Base-by-base conservation (phyloP, 2,113 vertebrate genomes). In the Anhinga rufa region DNA sequence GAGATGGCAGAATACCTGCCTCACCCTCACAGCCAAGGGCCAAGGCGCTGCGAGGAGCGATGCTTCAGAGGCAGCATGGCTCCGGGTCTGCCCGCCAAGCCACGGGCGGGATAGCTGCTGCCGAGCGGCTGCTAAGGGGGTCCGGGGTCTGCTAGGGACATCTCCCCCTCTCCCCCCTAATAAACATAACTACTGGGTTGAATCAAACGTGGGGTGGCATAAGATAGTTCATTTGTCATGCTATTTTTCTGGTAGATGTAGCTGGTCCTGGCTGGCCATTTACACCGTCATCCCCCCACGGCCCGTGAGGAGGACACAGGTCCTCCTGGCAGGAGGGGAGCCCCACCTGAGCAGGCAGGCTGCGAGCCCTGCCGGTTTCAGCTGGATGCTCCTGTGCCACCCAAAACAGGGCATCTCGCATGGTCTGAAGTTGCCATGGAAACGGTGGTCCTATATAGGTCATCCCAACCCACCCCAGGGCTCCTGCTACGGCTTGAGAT, bases 1-100 rank as follows among this genome's bases (percentile, higher is more conserved):
- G 68, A 38, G 22, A 22, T 5, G 18, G 34, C 54, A 61, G 86
- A 26, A 34, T 5, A 44, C 32, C 36, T 51, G 38, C 32, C 36
- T 51, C 4, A 2, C 22, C 28, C 42, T 38, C 4, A 0, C 14
- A 24, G 28, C 51, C 28, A 12, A 28, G 49, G 36, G 74, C 28
- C 2, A 20, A 42, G 57, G 31, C 2, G 4, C 66, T 12, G 15
- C 3, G 1, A 26, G 69, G 49, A 83, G 2, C 3, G 1, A 12
- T 9, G 48, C 36, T 44, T 6, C 0, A 17, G 44, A 18, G 52
- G 6, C 17, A n/a, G 24, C 12, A 8, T 1, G 3, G 64, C n/a
- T 22, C 3, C 1, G 9, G 49, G 21, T 14, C 36, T 36, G 36
- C 28, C 40, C 3, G 17, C 29, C 46, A 17, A 40, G n/a, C 16